These are phyloP conservation scores for Ernsta delagoae DNA, from an alignment of 2,888 invertebrate species.

Conservation along the genomic window DNA sequence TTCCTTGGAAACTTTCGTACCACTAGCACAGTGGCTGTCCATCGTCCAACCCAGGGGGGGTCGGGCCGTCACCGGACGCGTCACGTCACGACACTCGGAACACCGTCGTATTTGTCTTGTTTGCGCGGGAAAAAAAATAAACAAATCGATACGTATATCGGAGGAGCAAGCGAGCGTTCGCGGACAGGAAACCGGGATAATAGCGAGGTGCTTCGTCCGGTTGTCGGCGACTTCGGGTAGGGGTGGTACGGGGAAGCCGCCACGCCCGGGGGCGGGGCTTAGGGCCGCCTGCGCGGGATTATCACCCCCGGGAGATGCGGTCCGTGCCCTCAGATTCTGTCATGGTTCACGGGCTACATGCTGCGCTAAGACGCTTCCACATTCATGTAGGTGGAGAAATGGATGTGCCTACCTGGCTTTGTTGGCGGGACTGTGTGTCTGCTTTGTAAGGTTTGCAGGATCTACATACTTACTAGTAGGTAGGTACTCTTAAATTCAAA, in stretches of 20 bases:
- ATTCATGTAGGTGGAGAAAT: slow-evolving; percentile 35
- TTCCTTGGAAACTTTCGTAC: slow-evolving; percentile 47
- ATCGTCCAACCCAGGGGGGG: slow-evolving; percentile 47
- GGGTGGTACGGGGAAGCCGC: slow-evolving; percentile 49
- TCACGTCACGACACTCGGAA: slow-evolving; percentile 64
- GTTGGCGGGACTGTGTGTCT: slow-evolving; percentile 13
- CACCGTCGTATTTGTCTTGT: slow-evolving; percentile 68
- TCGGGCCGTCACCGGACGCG: slow-evolving; percentile 49
- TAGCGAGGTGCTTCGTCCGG: slow-evolving; percentile 71
- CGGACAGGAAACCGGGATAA: slow-evolving; percentile 83
- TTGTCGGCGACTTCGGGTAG: slow-evolving; percentile 51
- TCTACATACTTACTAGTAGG: too few species aligned
- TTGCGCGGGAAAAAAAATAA: slow-evolving; percentile 78
- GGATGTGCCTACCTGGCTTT: slow-evolving; percentile 34
- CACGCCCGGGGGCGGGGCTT: slow-evolving; percentile 57
- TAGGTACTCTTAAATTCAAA: too few species aligned
- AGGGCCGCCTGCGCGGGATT: slow-evolving; percentile 54
- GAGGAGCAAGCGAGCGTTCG: slow-evolving; percentile 76
- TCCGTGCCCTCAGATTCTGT: slow-evolving; percentile 30
- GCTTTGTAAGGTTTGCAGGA: too few species aligned
- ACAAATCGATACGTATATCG: slow-evolving; percentile 81
- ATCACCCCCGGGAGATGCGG: slow-evolving; percentile 44
- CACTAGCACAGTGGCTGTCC: slow-evolving; percentile 48
- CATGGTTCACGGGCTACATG: slow-evolving; percentile 21
- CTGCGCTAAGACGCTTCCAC: slow-evolving; percentile 26